Base-by-base conservation (phyloP, 2,888 invertebrate genomes). In the Marasmarcha lunaedactyla region DNA sequence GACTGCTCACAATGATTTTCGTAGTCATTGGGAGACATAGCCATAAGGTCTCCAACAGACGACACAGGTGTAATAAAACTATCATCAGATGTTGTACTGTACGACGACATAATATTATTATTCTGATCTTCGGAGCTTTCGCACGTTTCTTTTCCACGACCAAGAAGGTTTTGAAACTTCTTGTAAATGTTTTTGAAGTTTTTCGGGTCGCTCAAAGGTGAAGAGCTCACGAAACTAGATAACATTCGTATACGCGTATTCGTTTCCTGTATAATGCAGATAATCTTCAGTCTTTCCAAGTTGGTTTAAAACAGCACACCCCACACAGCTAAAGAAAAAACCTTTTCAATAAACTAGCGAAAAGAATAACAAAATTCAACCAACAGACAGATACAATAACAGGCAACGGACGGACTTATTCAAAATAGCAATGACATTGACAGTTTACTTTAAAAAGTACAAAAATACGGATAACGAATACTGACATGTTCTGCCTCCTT, bases 21-120 rank as follows among this genome's bases (percentile, higher is more conserved):
- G 5, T 46, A 37, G 37, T 55, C 59, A 44, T 57, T 63, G 4
- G 79, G 79, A 25, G 81, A 78, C 50, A 78, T 49, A 6, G 69
- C 63, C 70, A 79, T 70, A 1, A 81, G 59, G 51, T 81, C 79
- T 15, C 55, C 76, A 33, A 62, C 60, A 13, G 79, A 76, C 9
- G 78, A 72, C 13, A 68, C 67, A 9, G 77, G 69, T 40, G 74
- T 73, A 27, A 64, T 52, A 40, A 70, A 79, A 52, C 57, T 68
- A 42, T 72, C 76, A 14, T 77, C 76, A 26, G 69, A 67, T 27
- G 53, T 51, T 36, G 63, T 55, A 46, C 59, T 69, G 36, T 58
- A 57, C 10, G 66, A 49, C 33, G 73, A 71, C 44, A 70, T 46
- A 68, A 71, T 72, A 15, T 53, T 56, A 25, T 54, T 54, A 47